Base-by-base conservation (phyloP, 1,140 invertebrate species). In the Heliothis subflexa region DNA sequence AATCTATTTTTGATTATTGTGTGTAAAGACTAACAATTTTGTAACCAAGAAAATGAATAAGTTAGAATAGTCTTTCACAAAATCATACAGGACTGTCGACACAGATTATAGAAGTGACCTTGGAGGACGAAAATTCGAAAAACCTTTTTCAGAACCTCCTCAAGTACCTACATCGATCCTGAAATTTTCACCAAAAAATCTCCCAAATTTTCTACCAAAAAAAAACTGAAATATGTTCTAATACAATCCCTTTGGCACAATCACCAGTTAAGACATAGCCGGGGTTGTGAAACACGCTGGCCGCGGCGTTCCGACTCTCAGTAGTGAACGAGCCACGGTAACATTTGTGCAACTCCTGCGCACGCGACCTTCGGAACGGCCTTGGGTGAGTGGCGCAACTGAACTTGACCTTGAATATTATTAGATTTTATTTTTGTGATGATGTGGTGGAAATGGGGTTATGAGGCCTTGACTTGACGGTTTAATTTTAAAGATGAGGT, bases 361-460 rank as follows among this genome's bases (percentile, higher is more conserved):
- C 81, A 61, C 54, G 66, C 75, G 84, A 81, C 87, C 87, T 88
- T 88, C 88, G 81, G 59, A 12, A 54, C 82, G 90, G 78, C 91
- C 91, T 93, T 91, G 86, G 91, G 91, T 93, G 82, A 93, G 91
- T 93, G 86, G 85, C 85, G 81, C 84, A 86, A 88, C 79, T 79
- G 75, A 83, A 78, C 85, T 83, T 86, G 79, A 83, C 83, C 81
- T 79, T 76, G 72, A 50, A 3, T 33, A 55, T 52, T 33, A 64
- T n/a, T 64, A 40, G 33, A 2, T 40, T 49, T 61, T 61, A 40
- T 55, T 74, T 55, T 55, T 50, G 14, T 12, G 33, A 40, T 40
- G 3, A 3, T 40, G 0, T 55, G 12, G 40, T 49, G 45, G 10
- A 47, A 1, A 16, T 10, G 3, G n/a, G 7, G 0, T 61, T 61